Conservation (phyloP, 2,113 vertebrate genomes). For the Synchiropus splendidus region DNA sequence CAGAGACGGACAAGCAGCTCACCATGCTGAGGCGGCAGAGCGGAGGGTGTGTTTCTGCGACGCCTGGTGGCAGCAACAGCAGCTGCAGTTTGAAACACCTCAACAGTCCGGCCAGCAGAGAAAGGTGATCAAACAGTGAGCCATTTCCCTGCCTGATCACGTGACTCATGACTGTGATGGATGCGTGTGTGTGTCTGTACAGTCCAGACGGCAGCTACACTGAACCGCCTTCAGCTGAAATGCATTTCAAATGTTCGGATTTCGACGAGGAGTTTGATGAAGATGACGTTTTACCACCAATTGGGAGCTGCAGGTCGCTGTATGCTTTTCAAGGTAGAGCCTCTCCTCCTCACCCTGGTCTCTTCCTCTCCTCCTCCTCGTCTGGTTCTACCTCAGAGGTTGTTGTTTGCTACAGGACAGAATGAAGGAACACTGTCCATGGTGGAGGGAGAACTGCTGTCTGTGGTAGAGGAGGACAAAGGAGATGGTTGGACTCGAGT, state of each 20-base stretch:
- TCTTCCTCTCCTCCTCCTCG: background rate
- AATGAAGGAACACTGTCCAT: slow-evolving; percentile 95
- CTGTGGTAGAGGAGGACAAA: slow-evolving; percentile 94
- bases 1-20: slow-evolving; percentile 76
- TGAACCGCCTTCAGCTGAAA: slow-evolving; percentile 86
- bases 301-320: slow-evolving; percentile 91
- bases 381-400: background rate
- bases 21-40: slow-evolving; percentile 72
- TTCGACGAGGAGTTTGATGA: slow-evolving; percentile 96
- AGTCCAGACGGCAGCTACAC: slow-evolving; percentile 99
- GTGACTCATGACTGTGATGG: background rate
- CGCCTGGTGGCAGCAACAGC: slow-evolving; percentile 31
- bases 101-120: slow-evolving; percentile 72
- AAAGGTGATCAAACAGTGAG: slow-evolving; percentile 33
- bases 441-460: slow-evolving; percentile 84
- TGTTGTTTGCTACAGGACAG: slow-evolving; percentile 69
- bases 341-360: background rate
- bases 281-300: slow-evolving; percentile 85
- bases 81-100: slow-evolving; percentile 61
- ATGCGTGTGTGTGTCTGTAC: slow-evolving; percentile 20
- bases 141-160: no score
- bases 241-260: slow-evolving; percentile 77
- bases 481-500: slow-evolving; percentile 96
- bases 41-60: slow-evolving; percentile 55
- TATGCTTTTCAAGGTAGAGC: slow-evolving; percentile 83